A percentile compares a stretch with the other conserved stretches of the same genome.
These are phyloP conservation scores for Gobius niger DNA, from an alignment of 2,113 vertebrate species.

Conservation along the genomic window DNA sequence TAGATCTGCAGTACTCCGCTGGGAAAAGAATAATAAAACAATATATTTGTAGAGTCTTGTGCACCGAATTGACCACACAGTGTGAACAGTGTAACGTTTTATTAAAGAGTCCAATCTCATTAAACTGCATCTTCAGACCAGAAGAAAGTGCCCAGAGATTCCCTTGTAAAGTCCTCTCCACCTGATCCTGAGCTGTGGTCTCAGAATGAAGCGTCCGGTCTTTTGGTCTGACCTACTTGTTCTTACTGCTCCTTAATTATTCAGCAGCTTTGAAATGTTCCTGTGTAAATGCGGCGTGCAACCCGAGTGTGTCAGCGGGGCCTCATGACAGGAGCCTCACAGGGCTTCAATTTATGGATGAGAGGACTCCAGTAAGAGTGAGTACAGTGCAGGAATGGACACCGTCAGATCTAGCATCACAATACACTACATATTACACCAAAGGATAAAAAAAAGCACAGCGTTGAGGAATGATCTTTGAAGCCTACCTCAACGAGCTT, in stretches of 20 bases:
- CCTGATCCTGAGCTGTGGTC: background rate
- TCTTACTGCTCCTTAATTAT: constrained; percentile 65
- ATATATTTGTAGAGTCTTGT: too few species aligned
- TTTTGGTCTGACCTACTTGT: constrained; percentile 64
- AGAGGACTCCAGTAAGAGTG: constrained; percentile 21
- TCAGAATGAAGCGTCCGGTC: constrained; percentile 12
- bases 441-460: too few species aligned
- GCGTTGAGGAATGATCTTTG: too few species aligned
- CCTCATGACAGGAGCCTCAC: constrained; percentile 40
- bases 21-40: too few species aligned
- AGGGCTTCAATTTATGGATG: constrained; percentile 47
- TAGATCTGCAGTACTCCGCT: too few species aligned
- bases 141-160: background rate
- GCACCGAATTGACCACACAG: too few species aligned
- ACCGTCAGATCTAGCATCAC: background rate
- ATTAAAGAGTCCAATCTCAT: background rate
- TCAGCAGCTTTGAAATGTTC: constrained; percentile 66
- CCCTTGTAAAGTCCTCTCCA: background rate
- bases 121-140: background rate
- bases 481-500: too few species aligned
- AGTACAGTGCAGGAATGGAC: constrained; percentile 7
- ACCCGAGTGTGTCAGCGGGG: constrained; percentile 45
- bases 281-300: constrained; percentile 57
- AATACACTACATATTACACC: background rate
- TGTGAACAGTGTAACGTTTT: background rate